Base-by-base conservation (phyloP, 2,888 invertebrate genomes). In the Ectemnius continuus region DNA sequence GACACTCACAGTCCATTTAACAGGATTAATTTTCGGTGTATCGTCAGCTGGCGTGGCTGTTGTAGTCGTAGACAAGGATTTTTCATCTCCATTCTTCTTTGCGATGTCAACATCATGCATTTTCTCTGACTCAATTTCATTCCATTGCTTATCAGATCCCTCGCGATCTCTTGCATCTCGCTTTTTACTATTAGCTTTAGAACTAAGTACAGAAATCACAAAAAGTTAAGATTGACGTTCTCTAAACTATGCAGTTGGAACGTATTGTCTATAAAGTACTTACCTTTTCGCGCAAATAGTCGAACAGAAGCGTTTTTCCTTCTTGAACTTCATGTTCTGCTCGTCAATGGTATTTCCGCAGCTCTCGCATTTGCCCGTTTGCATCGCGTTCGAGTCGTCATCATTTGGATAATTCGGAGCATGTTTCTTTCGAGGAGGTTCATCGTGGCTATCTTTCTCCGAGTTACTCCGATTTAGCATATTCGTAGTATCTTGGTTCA, bases 271-370 rank as follows among this genome's bases (percentile, higher is more conserved):
- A 14, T 67, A 23, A 23, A 23, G 58, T 56, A 86, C 88, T 83
- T 87, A 94, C 93, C 93, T 93, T 89, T 94, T 94, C 65, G 95
- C 94, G 91, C 96, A 96, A 18, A 93, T 92, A 26, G 94, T 92
- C 0, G 96, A 95, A 87, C 96, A 97, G 88, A 95, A 96, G 59
- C 95, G 92, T 87, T 95, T 95, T 61, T 94, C 94, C 83, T 95
- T 95, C 88, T 95, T 95, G 85, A 96, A 93, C 87, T 95, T 91
- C 28, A 87, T 85, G 26, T 85, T 89, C 63, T 89, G 89, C 56
- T 91, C 91, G 26, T 91, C 91, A 13, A 91, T 58, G 4, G 93
- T 89, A 81, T 94, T 95, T 46, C 95, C 95, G 88, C 97, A 97
- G 75, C 93, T 93, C 89, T 96, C 96, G 87, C 96, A 97, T 81